A percentile compares a stretch with the other conserved stretches of the same genome.
These are phyloP conservation scores for Pelvicachromis taeniatus DNA, from an alignment of 2,113 vertebrate species.

Conservation along the genomic window DNA sequence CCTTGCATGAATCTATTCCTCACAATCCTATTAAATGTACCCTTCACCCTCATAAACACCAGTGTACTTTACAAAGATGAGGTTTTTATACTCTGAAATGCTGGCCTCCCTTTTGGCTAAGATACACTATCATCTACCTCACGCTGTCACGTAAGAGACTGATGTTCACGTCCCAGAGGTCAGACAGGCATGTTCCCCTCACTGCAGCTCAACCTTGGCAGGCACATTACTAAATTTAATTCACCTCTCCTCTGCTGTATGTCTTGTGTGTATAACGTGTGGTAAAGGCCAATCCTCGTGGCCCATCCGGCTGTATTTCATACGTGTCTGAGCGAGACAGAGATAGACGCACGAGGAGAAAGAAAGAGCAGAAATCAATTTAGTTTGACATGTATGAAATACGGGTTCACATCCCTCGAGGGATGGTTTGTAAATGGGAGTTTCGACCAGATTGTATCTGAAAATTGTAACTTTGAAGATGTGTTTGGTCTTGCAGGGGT, in stretches of 20 bases:
- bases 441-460: slow-evolving; percentile 22
- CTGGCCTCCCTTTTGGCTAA: neutral
- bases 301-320: slow-evolving; percentile 10
- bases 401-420: neutral
- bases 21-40: neutral
- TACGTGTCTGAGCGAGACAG: neutral
- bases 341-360: neutral
- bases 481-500: neutral
- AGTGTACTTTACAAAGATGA: neutral
- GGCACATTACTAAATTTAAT: slow-evolving; percentile 37
- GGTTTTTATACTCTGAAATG: neutral
- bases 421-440: slow-evolving; percentile 6
- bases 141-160: slow-evolving; percentile 31
- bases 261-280: neutral
- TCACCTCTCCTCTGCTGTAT: slow-evolving; percentile 11
- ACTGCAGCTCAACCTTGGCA: slow-evolving; percentile 30
- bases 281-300: neutral
- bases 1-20: slow-evolving; percentile 4
- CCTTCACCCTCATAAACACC: slow-evolving; percentile 6
- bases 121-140: neutral
- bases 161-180: slow-evolving; percentile 35
- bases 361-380: slow-evolving; percentile 15
- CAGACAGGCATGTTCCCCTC: slow-evolving; percentile 8
- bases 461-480: neutral
- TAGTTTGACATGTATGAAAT: slow-evolving; percentile 27